Evolutionary conservation across 2,113 vertebrate species (phyloP).

Genomic region (Mormyrus iriodes): DNA sequence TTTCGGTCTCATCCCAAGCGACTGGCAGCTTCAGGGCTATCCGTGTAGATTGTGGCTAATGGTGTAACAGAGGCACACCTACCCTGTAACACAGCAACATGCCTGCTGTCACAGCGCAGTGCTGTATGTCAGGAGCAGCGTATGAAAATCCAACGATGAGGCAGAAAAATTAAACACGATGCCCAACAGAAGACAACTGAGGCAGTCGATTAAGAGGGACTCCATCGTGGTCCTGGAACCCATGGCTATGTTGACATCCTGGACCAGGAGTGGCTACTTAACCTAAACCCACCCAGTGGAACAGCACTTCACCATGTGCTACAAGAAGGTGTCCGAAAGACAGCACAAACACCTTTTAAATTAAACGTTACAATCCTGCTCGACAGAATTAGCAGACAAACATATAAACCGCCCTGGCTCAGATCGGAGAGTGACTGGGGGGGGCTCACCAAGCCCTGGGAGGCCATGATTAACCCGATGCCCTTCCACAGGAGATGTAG

Average conservation of each 20-base stretch:
- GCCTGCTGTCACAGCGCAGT: background rate
- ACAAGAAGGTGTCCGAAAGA: background rate
- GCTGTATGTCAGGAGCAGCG: background rate
- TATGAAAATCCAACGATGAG: background rate
- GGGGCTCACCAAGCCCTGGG: background rate
- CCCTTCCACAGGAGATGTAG: background rate
- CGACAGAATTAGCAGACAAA: background rate
- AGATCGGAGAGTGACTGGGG: background rate
- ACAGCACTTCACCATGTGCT: background rate
- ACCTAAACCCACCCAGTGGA: background rate
- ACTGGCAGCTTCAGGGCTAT: background rate
- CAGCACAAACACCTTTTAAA: background rate
- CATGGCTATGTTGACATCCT: background rate
- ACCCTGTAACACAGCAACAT: background rate
- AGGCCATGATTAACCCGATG: background rate
- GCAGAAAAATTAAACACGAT: background rate
- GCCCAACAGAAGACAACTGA: background rate
- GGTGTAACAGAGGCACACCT: background rate
- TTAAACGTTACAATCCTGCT: background rate
- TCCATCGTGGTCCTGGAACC: background rate
- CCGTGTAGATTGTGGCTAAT: background rate
- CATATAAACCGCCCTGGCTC: background rate
- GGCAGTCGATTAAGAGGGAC: background rate
- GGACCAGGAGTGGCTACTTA: background rate
- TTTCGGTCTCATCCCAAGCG: background rate